These are phyloP conservation scores for Spea hammondii DNA, from an alignment of 2,797 vertebrate genomes.

Conservation along the genomic window DNA sequence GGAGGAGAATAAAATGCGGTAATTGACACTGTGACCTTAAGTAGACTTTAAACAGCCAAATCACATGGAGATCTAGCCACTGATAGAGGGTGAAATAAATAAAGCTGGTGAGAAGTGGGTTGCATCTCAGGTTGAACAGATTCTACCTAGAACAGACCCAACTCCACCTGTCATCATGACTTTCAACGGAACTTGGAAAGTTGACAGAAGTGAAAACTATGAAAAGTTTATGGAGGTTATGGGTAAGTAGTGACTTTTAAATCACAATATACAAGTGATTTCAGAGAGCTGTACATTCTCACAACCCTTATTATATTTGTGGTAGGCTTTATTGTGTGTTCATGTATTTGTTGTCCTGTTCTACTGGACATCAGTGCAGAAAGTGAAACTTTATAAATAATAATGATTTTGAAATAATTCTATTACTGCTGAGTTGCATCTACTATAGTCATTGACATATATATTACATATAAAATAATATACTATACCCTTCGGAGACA, in stretches of 20 bases:
- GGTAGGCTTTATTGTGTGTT: too few species aligned
- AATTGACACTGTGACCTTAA: constrained; percentile 21
- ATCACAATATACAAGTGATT: too few species aligned
- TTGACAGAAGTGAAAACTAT: constrained; percentile 86
- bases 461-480: too few species aligned
- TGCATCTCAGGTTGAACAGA: constrained; percentile 49
- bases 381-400: too few species aligned
- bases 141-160: constrained; percentile 38
- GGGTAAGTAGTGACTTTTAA: constrained; percentile 75
- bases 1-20: neutral
- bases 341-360: too few species aligned
- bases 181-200: constrained; percentile 86
- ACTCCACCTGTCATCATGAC: constrained; percentile 71
- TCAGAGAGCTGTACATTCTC: too few species aligned
- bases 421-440: too few species aligned
- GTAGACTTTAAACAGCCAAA: constrained; percentile 79
- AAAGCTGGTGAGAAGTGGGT: constrained; percentile 53
- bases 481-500: too few species aligned
- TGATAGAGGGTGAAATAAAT: constrained; percentile 77
- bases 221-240: constrained; percentile 93
- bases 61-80: constrained; percentile 70
- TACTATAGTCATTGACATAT: too few species aligned
- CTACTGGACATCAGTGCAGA: too few species aligned
- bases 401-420: too few species aligned
- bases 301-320: too few species aligned